phyloP scores from a whole-genome alignment of 2,113 vertebrate genomes.

The Lipophrys pholis region DNA sequence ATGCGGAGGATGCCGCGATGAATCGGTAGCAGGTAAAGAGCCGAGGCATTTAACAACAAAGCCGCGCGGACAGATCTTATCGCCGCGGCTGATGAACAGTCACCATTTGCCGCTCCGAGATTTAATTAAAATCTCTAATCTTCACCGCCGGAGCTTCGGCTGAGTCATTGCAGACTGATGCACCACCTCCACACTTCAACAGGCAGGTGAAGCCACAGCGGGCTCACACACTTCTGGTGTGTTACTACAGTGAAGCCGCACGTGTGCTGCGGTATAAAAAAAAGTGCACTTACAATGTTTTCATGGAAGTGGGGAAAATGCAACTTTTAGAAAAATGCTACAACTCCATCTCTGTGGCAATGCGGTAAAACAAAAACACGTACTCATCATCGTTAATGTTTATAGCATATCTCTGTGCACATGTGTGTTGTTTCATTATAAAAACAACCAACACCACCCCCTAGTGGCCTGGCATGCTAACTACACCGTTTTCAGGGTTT shows the following conservation, averaged over 20 bases:
- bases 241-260: slow-evolving; percentile 1
- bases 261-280: no score
- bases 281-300: no score
- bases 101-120: slow-evolving; percentile 11
- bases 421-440: no score
- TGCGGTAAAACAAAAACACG: no score
- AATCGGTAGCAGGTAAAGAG: slow-evolving; percentile 31
- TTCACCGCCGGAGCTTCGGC: neutral
- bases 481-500: no score
- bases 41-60: slow-evolving; percentile 23
- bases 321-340: no score
- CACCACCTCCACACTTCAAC: slow-evolving; percentile 17
- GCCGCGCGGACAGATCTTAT: slow-evolving; percentile 21
- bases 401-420: no score
- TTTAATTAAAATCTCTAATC: slow-evolving; percentile 58
- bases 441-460: no score
- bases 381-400: no score
- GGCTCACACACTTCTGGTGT: slow-evolving; percentile 30
- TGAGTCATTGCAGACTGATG: slow-evolving; percentile 49
- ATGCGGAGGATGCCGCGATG: slow-evolving; percentile 3
- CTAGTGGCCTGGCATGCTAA: no score
- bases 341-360: no score
- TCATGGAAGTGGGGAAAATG: no score
- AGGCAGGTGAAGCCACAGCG: slow-evolving; percentile 32
- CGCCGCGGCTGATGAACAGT: slow-evolving; percentile 26